phyloP scores from a whole-genome alignment of 2,888 invertebrate genomes.

The Morpho deidamia region DNA sequence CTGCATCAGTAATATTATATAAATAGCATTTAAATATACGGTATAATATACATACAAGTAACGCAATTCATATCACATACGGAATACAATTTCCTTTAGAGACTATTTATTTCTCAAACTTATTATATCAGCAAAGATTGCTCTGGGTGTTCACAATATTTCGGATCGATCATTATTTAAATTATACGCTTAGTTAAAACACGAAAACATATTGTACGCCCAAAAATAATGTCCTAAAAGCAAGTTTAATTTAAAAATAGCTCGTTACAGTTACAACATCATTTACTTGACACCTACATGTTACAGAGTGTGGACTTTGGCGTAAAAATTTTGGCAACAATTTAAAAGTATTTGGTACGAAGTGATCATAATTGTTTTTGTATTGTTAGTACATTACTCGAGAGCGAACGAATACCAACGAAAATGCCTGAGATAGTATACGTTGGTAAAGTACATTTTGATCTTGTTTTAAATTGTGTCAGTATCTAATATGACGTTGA shows the following conservation, averaged over 20 bases:
- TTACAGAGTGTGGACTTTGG: slow-evolving; percentile 44
- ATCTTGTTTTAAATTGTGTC: slow-evolving; percentile 10
- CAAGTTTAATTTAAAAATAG: slow-evolving; percentile 33
- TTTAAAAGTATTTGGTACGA: slow-evolving; percentile 38
- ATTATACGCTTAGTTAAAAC: neutral
- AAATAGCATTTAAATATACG: too few species aligned
- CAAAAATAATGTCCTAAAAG: slow-evolving; percentile 46
- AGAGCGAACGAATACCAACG: slow-evolving; percentile 44
- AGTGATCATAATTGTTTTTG: slow-evolving; percentile 49
- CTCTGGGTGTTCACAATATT: neutral
- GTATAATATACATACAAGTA: too few species aligned
- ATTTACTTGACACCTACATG: slow-evolving; percentile 21
- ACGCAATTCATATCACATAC: too few species aligned
- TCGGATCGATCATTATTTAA: neutral
- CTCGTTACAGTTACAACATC: slow-evolving; percentile 29
- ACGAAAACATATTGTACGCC: neutral
- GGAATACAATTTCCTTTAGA: too few species aligned
- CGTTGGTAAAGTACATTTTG: slow-evolving; percentile 51
- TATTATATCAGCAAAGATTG: too few species aligned
- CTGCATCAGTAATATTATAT: too few species aligned
- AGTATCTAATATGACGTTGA: neutral
- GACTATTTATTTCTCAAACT: too few species aligned
- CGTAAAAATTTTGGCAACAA: slow-evolving; percentile 59
- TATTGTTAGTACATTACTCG: slow-evolving; percentile 23
- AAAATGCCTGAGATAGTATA: slow-evolving; percentile 59